Conservation (phyloP, 2,797 vertebrate species). For the Okamejei kenojei region DNA sequence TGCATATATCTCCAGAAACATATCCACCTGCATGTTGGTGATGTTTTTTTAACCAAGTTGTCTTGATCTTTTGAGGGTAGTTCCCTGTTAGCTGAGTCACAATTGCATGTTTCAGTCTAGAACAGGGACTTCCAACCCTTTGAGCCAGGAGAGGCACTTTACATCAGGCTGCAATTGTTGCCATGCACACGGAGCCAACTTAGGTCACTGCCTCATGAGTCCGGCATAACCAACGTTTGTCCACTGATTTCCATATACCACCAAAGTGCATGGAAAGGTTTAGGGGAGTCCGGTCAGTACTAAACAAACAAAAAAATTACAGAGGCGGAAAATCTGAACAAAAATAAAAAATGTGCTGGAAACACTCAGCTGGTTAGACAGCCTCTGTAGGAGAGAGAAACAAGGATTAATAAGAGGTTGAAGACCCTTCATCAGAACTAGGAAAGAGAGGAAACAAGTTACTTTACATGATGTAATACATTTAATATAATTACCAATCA, state of each 20-base stretch:
- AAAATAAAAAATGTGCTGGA: too few species aligned
- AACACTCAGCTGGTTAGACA: too few species aligned
- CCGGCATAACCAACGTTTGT: not conserved
- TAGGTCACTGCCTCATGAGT: not conserved
- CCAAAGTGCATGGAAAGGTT: not conserved
- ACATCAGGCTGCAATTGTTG: too few species aligned
- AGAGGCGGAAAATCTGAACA: not conserved
- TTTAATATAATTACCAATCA: slow-evolving; percentile 5
- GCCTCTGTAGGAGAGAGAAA: too few species aligned
- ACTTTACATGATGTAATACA: not conserved
- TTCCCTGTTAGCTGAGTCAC: too few species aligned
- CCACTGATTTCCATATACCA: not conserved
- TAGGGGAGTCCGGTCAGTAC: not conserved
- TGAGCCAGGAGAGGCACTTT: too few species aligned
- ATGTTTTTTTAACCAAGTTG: not conserved
- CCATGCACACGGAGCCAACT: not conserved
- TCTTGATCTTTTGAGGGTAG: not conserved
- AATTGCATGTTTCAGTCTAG: too few species aligned
- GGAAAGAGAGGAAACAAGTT: too few species aligned
- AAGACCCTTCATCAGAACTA: too few species aligned
- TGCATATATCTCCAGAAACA: not conserved
- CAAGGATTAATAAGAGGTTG: too few species aligned
- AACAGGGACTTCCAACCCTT: not conserved
- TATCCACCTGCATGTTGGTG: not conserved
- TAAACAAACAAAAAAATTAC: too few species aligned